Percentiles rank a stretch among this genome's conserved stretches.
Conservation (phyloP, 2,888 invertebrate genomes). For the Epinotia demarniana region DNA sequence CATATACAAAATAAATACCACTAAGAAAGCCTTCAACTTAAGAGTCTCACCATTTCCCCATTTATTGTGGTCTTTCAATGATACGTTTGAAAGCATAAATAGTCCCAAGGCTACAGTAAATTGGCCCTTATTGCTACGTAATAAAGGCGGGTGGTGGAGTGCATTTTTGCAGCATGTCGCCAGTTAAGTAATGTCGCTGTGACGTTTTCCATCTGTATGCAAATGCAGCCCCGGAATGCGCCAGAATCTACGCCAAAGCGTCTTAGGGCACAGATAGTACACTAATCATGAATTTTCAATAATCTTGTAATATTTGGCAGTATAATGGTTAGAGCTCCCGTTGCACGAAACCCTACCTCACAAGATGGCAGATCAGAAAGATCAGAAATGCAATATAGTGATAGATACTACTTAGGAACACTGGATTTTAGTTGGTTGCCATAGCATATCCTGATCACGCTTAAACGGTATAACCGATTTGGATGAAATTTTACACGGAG, state of each 20-base stretch:
- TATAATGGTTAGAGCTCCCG: too few relatives aligned
- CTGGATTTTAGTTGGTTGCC: too few relatives aligned
- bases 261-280: not conserved
- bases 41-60: slow-evolving; percentile 7
- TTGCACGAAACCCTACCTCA: too few relatives aligned
- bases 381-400: too few relatives aligned
- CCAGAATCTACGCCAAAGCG: slow-evolving; percentile 16
- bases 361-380: too few relatives aligned
- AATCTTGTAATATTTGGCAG: too few relatives aligned
- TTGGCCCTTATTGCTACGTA: slow-evolving; percentile 45
- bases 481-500: too few relatives aligned
- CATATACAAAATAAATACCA: not conserved
- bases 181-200: slow-evolving; percentile 68
- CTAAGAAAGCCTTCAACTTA: not conserved
- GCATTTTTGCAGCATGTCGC: slow-evolving; percentile 57
- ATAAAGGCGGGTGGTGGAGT: slow-evolving; percentile 43
- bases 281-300: not conserved
- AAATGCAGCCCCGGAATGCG: slow-evolving; percentile 61
- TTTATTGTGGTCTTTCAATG: slow-evolving; percentile 20
- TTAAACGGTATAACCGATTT: too few relatives aligned
- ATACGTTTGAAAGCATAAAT: slow-evolving; percentile 14
- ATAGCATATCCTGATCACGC: too few relatives aligned
- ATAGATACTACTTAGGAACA: too few relatives aligned
- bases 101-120: slow-evolving; percentile 2
- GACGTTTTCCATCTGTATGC: slow-evolving; percentile 80